Conservation (phyloP, 2,113 vertebrate genomes). For the Lanius ludovicianus region DNA sequence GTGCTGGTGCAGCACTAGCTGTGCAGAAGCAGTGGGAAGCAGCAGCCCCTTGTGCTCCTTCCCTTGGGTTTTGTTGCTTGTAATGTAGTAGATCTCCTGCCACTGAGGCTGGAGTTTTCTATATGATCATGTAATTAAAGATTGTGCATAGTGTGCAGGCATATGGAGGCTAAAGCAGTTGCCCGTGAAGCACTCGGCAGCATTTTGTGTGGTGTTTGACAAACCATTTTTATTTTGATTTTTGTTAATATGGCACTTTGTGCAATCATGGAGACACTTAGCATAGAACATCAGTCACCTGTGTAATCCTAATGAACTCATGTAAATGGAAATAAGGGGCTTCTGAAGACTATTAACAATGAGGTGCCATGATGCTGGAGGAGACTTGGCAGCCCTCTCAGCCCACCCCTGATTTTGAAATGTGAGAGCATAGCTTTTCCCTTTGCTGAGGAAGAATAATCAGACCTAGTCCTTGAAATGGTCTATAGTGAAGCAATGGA, state of each 20-base stretch:
- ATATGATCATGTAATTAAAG: slow-evolving; percentile 33
- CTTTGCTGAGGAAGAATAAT: not conserved
- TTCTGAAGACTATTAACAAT: slow-evolving; percentile 15
- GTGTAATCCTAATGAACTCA: slow-evolving; percentile 26
- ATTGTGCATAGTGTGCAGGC: not conserved
- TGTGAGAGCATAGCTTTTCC: not conserved
- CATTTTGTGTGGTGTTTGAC: not conserved
- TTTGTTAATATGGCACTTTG: slow-evolving; percentile 20
- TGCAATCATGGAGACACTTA: not conserved
- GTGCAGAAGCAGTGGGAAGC: not conserved
- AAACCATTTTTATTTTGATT: slow-evolving; percentile 16
- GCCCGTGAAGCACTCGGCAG: not conserved
- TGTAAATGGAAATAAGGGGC: slow-evolving; percentile 34
- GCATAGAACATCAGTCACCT: slow-evolving; percentile 24
- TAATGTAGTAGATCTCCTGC: not conserved
- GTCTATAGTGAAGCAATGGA: not conserved
- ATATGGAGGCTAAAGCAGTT: slow-evolving; percentile 10
- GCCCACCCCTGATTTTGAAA: slow-evolving; percentile 33
- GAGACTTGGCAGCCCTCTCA: slow-evolving; percentile 20
- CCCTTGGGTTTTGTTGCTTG: not conserved
- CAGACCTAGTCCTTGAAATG: not conserved
- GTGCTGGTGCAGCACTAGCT: fast-evolving
- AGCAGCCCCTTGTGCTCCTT: not conserved
- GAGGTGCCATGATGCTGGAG: slow-evolving; percentile 18
- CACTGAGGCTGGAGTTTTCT: not conserved